Evolutionary conservation across 2,797 vertebrate species (phyloP).

Genomic region (Anniella stebbinsi): DNA sequence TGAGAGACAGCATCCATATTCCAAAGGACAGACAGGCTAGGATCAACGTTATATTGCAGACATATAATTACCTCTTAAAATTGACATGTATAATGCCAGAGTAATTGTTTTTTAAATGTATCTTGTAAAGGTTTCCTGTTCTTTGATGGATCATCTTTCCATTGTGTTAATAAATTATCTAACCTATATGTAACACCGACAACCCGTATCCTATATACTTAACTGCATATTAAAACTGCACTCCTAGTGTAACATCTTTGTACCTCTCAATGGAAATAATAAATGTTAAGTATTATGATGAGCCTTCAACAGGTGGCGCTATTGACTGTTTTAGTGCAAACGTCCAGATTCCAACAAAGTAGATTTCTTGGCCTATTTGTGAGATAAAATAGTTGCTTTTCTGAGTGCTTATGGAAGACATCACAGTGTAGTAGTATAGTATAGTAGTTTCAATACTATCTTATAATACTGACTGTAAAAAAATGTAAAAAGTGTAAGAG

Average conservation of each 20-base stretch:
- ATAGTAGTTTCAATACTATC: not conserved
- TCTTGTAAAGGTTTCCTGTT: slow-evolving; percentile 12
- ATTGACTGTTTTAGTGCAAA: not conserved
- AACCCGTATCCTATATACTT: not conserved
- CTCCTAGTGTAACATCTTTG: not conserved
- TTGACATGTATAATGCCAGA: not conserved
- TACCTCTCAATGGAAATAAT: not conserved
- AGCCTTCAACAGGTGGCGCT: slow-evolving; percentile 63
- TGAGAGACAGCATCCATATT: not conserved
- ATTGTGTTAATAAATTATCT: not conserved
- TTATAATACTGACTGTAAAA: not conserved
- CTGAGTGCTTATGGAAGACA: not conserved
- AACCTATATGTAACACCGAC: not conserved
- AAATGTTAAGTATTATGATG: not conserved
- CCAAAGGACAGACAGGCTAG: not conserved
- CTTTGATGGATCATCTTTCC: not conserved
- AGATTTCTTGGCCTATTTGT: not conserved
- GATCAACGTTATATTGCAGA: not conserved
- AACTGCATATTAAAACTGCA: rapidly evolving
- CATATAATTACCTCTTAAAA: not conserved
- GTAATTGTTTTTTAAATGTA: not conserved
- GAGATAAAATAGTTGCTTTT: not conserved
- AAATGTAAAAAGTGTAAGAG: not conserved
- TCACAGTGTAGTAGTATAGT: too few species aligned
- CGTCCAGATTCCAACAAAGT: not conserved